Evolutionary conservation across 2,797 vertebrate genomes (phyloP).

Genomic region (Pseudochromis fuscus): DNA sequence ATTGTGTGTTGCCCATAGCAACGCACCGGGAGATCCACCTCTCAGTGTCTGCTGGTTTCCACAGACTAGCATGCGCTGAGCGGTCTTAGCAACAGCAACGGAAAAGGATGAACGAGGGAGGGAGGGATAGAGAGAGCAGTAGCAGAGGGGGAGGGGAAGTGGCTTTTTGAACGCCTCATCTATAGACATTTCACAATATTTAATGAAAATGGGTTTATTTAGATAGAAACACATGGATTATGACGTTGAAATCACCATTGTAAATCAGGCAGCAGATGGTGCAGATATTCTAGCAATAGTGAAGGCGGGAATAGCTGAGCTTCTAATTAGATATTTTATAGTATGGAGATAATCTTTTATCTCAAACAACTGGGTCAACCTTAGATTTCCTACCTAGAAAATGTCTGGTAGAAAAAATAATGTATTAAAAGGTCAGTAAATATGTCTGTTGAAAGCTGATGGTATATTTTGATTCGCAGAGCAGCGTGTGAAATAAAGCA

Average conservation of each 20-base stretch:
- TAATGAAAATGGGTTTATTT: slow-evolving; percentile 63
- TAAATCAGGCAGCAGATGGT: slow-evolving; percentile 60
- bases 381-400: slow-evolving; percentile 39
- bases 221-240: slow-evolving; percentile 48
- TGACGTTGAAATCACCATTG: slow-evolving; percentile 26
- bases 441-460: slow-evolving; percentile 17
- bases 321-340: slow-evolving; percentile 69
- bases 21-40: slow-evolving; percentile 76
- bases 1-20: slow-evolving; percentile 81
- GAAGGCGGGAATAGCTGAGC: slow-evolving; percentile 40
- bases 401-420: not conserved
- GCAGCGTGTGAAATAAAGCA: slow-evolving; percentile 24
- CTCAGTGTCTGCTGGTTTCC: slow-evolving; percentile 71
- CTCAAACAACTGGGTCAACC: slow-evolving; percentile 67
- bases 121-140: slow-evolving; percentile 43
- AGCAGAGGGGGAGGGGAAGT: slow-evolving; percentile 67
- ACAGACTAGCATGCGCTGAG: slow-evolving; percentile 60
- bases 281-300: slow-evolving; percentile 34
- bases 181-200: slow-evolving; percentile 61
- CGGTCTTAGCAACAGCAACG: slow-evolving; percentile 80
- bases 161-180: slow-evolving; percentile 48
- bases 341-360: slow-evolving; percentile 51
- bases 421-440: slow-evolving; percentile 13
- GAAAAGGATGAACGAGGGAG: slow-evolving; percentile 66
- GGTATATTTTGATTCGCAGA: slow-evolving; percentile 21